Conservation (phyloP, 2,888 invertebrate genomes). For the Caenorhabditis afra region DNA sequence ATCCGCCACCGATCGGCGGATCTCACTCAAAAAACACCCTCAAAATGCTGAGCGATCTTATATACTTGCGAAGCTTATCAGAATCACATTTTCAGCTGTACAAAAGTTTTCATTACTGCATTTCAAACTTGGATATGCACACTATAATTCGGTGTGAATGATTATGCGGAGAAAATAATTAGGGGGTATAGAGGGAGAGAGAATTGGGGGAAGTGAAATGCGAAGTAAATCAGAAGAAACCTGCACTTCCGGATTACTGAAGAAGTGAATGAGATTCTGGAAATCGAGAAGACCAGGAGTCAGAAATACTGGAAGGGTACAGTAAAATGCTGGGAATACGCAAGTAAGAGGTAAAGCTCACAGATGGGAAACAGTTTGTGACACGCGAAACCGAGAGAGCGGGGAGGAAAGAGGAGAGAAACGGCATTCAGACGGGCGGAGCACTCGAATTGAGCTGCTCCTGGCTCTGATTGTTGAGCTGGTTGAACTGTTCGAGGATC, state of each 20-base stretch:
- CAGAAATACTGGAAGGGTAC: background rate
- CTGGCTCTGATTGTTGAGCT: slow-evolving; percentile 55
- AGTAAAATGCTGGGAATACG: slow-evolving; percentile 5
- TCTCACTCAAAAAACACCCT: too few species aligned
- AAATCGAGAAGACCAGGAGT: slow-evolving; percentile 18
- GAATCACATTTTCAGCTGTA: background rate
- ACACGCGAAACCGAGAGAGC: slow-evolving; percentile 32
- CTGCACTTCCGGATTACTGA: slow-evolving; percentile 20
- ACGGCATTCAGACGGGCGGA: slow-evolving; percentile 39
- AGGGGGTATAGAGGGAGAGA: background rate
- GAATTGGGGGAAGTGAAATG: slow-evolving; percentile 5
- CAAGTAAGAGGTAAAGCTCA: slow-evolving; percentile 53
- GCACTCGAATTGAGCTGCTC: slow-evolving; percentile 60
- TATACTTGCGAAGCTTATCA: too few species aligned
- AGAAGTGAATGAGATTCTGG: slow-evolving; percentile 18
- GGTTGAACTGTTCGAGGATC: slow-evolving; percentile 68
- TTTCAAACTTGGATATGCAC: slow-evolving; percentile 4
- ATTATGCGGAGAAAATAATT: too few species aligned
- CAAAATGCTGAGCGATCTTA: too few species aligned
- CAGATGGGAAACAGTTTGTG: slow-evolving; percentile 14
- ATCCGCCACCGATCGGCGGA: too few species aligned
- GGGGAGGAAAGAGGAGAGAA: background rate
- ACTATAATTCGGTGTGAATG: background rate
- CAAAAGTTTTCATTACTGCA: background rate
- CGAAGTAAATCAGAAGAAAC: slow-evolving; percentile 12